These are phyloP conservation scores for Cassiopea xamachana DNA, from an alignment of 30 jellyfish, hydroid and myxozoan species.

Conservation along the genomic window DNA sequence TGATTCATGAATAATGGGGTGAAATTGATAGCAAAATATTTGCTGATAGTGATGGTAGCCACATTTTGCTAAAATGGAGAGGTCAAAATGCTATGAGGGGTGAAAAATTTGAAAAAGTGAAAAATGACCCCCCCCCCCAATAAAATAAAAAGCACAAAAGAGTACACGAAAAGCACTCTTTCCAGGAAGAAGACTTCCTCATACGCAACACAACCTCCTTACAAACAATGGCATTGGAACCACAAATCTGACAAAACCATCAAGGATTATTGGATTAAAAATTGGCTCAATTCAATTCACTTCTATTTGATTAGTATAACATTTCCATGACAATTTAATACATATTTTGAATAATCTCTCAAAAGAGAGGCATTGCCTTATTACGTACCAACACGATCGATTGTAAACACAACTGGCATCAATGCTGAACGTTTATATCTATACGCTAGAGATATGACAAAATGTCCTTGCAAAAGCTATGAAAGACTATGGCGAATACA, in stretches of 20 bases:
- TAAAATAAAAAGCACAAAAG: too few relatives aligned
- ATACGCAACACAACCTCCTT: neutral
- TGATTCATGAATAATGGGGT: too few relatives aligned
- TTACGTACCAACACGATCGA: neutral
- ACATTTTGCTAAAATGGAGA: too few relatives aligned
- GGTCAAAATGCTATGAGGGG: neutral
- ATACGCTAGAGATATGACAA: too few relatives aligned
- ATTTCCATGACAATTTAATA: constrained; percentile 31
- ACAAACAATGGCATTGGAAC: neutral
- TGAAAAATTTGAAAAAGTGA: neutral
- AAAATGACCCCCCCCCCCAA: neutral
- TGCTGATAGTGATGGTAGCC: too few relatives aligned
- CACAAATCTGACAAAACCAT: constrained; percentile 35
- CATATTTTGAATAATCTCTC: neutral
- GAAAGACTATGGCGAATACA: too few relatives aligned
- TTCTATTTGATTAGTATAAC: constrained; percentile 44
- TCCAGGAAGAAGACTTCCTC: neutral
- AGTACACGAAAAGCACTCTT: neutral
- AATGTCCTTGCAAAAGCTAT: too few relatives aligned
- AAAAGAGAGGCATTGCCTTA: constrained; percentile 6
- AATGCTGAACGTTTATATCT: neutral
- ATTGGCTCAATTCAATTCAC: constrained; percentile 46
- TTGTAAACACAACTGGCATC: neutral
- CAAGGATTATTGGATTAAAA: constrained; percentile 47
- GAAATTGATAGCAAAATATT: too few relatives aligned